Evolutionary conservation across 1,140 invertebrate species (phyloP), one percentile per base, ranked within the genome.

Genomic region (Drosophila ohnishii): DNA sequence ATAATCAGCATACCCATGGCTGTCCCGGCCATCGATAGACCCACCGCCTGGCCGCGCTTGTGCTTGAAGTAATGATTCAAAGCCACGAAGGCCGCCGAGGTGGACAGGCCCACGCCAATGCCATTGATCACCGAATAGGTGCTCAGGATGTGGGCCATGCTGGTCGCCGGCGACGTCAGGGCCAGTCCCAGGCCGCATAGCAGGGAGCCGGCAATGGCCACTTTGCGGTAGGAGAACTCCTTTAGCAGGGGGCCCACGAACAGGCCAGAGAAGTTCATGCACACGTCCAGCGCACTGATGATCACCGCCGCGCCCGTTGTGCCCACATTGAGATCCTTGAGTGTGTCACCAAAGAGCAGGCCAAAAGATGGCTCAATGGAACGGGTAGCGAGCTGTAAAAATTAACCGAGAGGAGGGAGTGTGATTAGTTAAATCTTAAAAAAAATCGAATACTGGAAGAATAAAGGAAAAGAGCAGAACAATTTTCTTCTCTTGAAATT

Each of bases 281-380:
- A 94, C 2, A 95, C 95, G 88, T 96, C 95, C 59, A 95, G 90
- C 14, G 95, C 94, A 90, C 95, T 95, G 92, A 95, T 94, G 70
- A 96, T 95, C 10, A 96, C 80, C 0, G 95, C 94, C 0, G 95
- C 95, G 22, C 95, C 94, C 0, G 95, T 96, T 0, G 95, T 96
- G 39, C 93, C 94, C 8, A 96, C 94, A 2, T 93, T 92, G 7
- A 96, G 92, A 51, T 95, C 93, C 42, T 93, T 91, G 10, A 96
- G 90, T 7, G 95, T 92, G 85, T 96, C 95, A 47, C 95, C 94
- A 85, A 96, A 96, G 5, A 96, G 93, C 16, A 96, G 91, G 11
- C 95, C 95, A 80, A 96, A 96, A 1, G 95, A 96, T 53, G 95
- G 95, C 84, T 96, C 95, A 66, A 96, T 93, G 9, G 95, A 95